These are phyloP conservation scores for Pomatorhinus ruficollis DNA, from an alignment of 2,113 vertebrate genomes.

Conservation along the genomic window DNA sequence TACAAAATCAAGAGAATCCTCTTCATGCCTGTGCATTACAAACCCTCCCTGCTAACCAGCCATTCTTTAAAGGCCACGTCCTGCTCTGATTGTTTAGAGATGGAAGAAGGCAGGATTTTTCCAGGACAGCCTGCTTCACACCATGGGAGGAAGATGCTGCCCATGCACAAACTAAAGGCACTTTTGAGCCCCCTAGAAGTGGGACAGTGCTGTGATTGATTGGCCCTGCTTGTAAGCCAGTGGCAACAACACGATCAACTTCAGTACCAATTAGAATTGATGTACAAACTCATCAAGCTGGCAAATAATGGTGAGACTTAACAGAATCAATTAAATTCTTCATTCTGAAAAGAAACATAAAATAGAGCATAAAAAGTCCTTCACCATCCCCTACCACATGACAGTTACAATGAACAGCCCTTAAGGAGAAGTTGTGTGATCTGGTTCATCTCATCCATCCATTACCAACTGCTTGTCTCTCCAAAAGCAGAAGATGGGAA, in stretches of 20 bases:
- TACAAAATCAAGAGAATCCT: background rate
- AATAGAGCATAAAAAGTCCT: background rate
- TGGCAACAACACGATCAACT: background rate
- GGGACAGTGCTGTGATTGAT: fast-evolving
- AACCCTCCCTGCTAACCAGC: background rate
- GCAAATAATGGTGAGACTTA: background rate
- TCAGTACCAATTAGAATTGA: background rate
- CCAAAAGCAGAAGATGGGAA: background rate
- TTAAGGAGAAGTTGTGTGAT: background rate
- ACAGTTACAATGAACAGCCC: background rate
- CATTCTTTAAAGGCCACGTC: background rate
- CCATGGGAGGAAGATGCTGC: background rate
- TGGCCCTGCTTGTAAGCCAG: background rate
- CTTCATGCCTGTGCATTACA: background rate
- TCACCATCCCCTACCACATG: fast-evolving
- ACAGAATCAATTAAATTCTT: background rate
- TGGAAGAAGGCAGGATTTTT: background rate
- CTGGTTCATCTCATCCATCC: background rate
- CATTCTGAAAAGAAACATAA: background rate
- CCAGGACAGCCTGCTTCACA: background rate
- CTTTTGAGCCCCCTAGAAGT: background rate
- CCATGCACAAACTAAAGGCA: background rate
- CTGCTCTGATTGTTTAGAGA: background rate
- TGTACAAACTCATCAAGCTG: background rate
- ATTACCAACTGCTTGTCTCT: background rate